Conservation (phyloP, 2,797 vertebrate species). For the Propithecus perrieri region DNA sequence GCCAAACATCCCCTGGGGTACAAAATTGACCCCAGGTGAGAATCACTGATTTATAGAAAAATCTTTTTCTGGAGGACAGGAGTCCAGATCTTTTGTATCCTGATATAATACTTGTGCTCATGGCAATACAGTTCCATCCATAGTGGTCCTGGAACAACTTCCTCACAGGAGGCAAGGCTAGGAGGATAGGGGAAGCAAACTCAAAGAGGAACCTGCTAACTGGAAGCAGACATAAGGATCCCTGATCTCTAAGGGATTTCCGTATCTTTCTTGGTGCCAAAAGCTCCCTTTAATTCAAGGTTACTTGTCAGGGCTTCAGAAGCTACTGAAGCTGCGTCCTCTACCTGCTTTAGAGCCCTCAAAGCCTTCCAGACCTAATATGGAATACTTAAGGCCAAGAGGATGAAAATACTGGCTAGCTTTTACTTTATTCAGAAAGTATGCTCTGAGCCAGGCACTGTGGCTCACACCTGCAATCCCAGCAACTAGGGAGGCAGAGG, state of each 20-base stretch:
- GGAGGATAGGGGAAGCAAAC: neutral
- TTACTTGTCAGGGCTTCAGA: neutral
- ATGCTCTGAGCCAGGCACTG: neutral
- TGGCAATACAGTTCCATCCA: neutral
- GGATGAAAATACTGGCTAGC: neutral
- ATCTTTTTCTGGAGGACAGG: neutral
- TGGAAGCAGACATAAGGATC: neutral
- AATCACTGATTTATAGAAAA: conserved; percentile 16
- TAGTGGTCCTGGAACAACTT: neutral
- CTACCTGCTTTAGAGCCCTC: neutral
- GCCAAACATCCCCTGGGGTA: neutral
- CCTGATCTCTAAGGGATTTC: neutral
- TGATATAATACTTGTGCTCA: neutral
- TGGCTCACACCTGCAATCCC: neutral
- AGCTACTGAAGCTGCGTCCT: neutral
- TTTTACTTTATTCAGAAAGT: neutral
- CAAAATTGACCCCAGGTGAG: neutral
- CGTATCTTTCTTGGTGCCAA: neutral
- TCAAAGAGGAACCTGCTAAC: neutral
- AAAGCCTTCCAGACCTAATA: neutral
- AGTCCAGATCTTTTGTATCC: neutral
- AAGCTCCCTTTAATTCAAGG: neutral
- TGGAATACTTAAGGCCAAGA: neutral
- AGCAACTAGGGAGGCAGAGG: neutral
- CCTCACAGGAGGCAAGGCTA: neutral